A percentile compares a stretch with the other conserved stretches of the same genome.
Evolutionary conservation across 2,888 invertebrate species (phyloP).

Genomic region (Dexiosoma caninum): DNA sequence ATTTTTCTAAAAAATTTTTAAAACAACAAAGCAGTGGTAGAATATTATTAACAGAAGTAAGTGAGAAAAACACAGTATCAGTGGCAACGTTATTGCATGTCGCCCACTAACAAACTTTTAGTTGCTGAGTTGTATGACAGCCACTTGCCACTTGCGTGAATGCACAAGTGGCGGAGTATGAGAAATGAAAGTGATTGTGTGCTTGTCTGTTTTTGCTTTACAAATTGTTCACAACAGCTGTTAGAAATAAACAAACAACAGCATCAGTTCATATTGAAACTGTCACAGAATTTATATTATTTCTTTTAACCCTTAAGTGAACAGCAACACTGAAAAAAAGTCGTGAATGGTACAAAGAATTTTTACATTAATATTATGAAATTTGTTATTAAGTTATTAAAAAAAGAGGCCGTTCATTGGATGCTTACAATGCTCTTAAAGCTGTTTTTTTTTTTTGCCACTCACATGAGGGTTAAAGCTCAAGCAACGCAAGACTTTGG

Average conservation of each 20-base stretch:
- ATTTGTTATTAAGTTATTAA: too few relatives aligned
- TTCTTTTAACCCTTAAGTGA: too few relatives aligned
- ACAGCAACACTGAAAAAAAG: too few relatives aligned
- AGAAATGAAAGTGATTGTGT: background rate
- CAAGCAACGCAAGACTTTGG: too few relatives aligned
- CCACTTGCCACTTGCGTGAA: background rate
- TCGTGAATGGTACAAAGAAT: too few relatives aligned
- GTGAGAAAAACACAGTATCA: background rate
- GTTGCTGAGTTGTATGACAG: background rate
- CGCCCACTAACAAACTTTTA: background rate
- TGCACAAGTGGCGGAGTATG: background rate
- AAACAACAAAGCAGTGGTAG: background rate
- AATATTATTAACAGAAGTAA: background rate
- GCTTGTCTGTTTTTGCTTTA: background rate
- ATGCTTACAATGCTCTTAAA: too few relatives aligned
- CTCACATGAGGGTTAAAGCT: too few relatives aligned
- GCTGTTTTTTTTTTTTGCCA: too few relatives aligned
- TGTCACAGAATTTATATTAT: too few relatives aligned
- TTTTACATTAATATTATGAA: too few relatives aligned
- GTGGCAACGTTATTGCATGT: constrained; percentile 10
- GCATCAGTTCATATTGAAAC: constrained; percentile 4
- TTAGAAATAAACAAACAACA: background rate
- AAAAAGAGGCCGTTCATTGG: too few relatives aligned
- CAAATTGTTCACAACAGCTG: constrained; percentile 46
- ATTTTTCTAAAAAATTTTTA: background rate